Base-by-base conservation (phyloP, 1,140 invertebrate species). In the Eriosoma lanigerum region DNA sequence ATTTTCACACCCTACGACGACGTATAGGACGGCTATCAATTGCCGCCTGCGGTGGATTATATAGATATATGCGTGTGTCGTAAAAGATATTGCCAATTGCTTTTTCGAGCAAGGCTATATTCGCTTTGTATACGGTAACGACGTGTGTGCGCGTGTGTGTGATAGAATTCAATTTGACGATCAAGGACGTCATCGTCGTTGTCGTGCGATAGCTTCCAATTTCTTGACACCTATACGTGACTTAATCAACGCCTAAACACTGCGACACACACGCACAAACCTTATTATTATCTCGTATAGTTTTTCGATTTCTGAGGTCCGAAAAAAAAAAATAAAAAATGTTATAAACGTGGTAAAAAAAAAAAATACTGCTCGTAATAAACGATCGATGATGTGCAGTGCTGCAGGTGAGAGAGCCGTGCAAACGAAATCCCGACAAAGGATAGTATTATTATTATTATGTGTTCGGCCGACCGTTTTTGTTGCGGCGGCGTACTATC, bases 111-210 rank as follows among this genome's bases (percentile, higher is more conserved):
- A 32, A 75, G 72, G 72, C 48, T 52, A n/a, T 15, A 75, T 75
- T 38, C 48, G 72, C 26, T 56, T 75, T 54, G 48, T 54, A 21
- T 54, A 32, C 17, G 72, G 26, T 44, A 38, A 38, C 32, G 32
- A 38, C 32, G 32, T 38, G 32, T 8, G 17, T 44, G 26, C 72
- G 19, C 3, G 50, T 38, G 9, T 38, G 9, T 21, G 73, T 24
- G 54, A n/a, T 75, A 72, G 50, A 17, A 60, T 76, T 76, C 73
- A 46, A 60, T 76, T 76, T 76, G 73, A 76, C 73, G 73, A 76
- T 76, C 73, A 76, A 76, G 73, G 73, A 76, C 73, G 32, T 21
- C 19, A 9, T n/a, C 17, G 70, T 64, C 60, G 60, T 56, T 48
- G 24, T 17, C 46, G 46, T 26, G 21, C 17, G 68, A 54, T 15